These are phyloP conservation scores for Strix occidentalis DNA, from an alignment of 2,797 vertebrate species.

Conservation along the genomic window DNA sequence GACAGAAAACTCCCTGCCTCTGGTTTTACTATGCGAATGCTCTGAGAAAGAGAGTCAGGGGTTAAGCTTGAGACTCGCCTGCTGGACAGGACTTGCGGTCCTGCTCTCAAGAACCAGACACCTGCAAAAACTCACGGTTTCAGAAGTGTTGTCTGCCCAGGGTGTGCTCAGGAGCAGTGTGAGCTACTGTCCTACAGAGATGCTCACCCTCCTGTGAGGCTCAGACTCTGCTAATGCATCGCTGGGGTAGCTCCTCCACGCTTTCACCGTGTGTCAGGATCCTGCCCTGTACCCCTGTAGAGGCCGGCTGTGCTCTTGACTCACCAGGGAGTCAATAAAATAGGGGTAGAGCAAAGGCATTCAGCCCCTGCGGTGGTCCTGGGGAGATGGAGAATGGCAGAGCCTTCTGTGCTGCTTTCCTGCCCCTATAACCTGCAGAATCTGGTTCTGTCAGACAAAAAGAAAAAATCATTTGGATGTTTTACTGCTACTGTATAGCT, in stretches of 20 bases:
- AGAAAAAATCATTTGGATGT: background rate
- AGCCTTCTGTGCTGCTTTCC: background rate
- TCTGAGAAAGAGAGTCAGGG: background rate
- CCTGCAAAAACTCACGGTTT: background rate
- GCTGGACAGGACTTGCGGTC: background rate
- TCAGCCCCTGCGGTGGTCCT: fast-evolving
- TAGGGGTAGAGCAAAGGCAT: background rate
- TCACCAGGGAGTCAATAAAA: background rate
- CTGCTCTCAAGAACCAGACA: background rate
- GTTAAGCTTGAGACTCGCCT: background rate
- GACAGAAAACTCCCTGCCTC: background rate
- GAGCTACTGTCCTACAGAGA: background rate
- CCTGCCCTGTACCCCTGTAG: background rate
- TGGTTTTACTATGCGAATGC: background rate
- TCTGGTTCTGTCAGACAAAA: background rate
- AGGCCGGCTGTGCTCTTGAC: background rate
- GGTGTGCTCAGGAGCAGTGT: background rate
- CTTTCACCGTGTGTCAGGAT: background rate
- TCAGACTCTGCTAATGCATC: fast-evolving
- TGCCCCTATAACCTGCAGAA: background rate
- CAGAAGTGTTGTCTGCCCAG: background rate
- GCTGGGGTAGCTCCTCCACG: fast-evolving
- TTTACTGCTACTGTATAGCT: slow-evolving; percentile 34
- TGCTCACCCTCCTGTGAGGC: background rate
- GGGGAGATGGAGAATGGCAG: background rate